Base-by-base conservation (phyloP, 1,140 invertebrate genomes). In the Trichonephila clavata region DNA sequence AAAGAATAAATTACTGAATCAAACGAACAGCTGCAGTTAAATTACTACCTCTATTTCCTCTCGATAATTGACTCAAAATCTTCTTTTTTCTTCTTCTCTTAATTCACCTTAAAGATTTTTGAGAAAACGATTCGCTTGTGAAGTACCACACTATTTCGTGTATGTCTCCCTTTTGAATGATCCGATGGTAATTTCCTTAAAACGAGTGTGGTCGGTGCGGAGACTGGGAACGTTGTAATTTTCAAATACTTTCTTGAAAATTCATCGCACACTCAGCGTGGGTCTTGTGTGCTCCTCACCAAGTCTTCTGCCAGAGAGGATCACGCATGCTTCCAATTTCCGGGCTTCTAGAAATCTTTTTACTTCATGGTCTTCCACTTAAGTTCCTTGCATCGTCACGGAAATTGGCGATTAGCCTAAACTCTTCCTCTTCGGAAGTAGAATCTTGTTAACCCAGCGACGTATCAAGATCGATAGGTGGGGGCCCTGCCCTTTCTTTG, bases 401-500 rank as follows among this genome's bases (percentile, higher is more conserved):
- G 91, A 92, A 92, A 92, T 92, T 86, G 91, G 91, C 83, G 91
- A 92, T 92, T 92, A 92, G 91, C 91, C 91, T 86, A 71, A 86
- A 86, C 81, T 86, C 83, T 32, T 84, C 43, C 65, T 24, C 39
- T 71, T 86, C 65, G 90, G 90, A 91, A 91, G 84, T 86, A 16
- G 83, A 92, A 92, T 92, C 91, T 92, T 92, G 83, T 92, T 92
- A 92, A 77, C 61, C 50, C 27, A 39, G 57, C 59, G 91, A 84
- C 90, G 59, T 59, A 80, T 80, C 60, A 92, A 86, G 84, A 92
- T 92, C 91, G 83, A 92, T 92, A 24, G 80, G 57, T 83, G 7
- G n/a, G 81, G 61, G 24, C 18, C 59, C n/a, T 61, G 20, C 63
- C 63, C 83, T 50, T 59, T 71, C 91, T 71, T 71, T 86, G 63